These are phyloP conservation scores for Matsumurasca onukii DNA, from an alignment of 1,140 invertebrate species.

Conservation along the genomic window DNA sequence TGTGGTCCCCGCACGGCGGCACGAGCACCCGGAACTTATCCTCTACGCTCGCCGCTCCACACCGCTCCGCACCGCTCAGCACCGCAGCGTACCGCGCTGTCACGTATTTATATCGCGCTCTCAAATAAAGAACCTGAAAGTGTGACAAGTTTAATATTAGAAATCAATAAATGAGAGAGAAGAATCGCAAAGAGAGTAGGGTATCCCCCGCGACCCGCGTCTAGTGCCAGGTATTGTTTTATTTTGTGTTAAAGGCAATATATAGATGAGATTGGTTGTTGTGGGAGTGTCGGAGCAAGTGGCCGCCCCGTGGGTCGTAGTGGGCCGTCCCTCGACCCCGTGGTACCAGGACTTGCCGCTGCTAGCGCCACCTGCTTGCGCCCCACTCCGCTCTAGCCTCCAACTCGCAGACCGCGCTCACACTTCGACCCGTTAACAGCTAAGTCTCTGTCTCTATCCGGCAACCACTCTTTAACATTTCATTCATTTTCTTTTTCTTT, in stretches of 20 bases:
- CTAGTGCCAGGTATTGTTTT: constrained; percentile 16
- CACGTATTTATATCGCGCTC: constrained; percentile 2
- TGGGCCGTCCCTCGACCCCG: not conserved
- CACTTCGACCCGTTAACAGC: not conserved
- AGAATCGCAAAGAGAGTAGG: constrained; percentile 8
- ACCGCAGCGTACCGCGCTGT: no score
- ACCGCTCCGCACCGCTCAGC: no score
- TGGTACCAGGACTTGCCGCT: not conserved
- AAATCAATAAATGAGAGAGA: constrained; percentile 27
- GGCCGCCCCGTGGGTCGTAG: not conserved
- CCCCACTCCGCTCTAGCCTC: not conserved
- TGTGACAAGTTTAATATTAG: constrained; percentile 25
- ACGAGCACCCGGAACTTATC: no score
- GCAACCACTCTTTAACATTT: not conserved
- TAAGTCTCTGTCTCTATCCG: not conserved
- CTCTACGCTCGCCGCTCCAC: no score
- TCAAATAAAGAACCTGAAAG: constrained; percentile 22
- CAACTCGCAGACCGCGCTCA: not conserved
- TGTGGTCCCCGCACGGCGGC: no score
- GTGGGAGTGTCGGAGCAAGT: not conserved
- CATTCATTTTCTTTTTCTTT: constrained; percentile 14
- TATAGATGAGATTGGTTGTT: constrained; percentile 23
- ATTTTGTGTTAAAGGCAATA: constrained; percentile 26
- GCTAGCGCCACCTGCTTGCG: not conserved
- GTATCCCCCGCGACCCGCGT: not conserved